A percentile compares a stretch with the other conserved stretches of the same genome.
Conservation (phyloP, 2,888 invertebrate genomes). For the Polydrusus tereticollis region DNA sequence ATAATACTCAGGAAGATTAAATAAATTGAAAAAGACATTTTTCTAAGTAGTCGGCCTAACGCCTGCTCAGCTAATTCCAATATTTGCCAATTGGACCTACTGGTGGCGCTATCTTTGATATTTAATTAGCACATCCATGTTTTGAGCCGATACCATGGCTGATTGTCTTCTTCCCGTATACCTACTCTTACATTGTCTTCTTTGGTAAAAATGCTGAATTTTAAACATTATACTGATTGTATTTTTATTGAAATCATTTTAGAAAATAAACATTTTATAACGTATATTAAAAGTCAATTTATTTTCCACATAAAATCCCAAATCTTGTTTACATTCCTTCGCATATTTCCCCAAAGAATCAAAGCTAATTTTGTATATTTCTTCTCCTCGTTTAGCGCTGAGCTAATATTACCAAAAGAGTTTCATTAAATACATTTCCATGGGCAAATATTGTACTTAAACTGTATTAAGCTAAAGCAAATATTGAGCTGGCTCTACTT, state of each 20-base stretch:
- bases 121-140: too few relatives aligned
- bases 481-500: slow-evolving; percentile 59
- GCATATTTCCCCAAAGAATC: slow-evolving; percentile 51
- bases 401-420: slow-evolving; percentile 61
- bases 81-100: too few relatives aligned
- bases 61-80: too few relatives aligned
- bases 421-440: slow-evolving; percentile 63
- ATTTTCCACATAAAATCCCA: slow-evolving; percentile 26
- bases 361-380: slow-evolving; percentile 58
- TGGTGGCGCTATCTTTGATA: too few relatives aligned
- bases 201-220: too few relatives aligned
- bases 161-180: too few relatives aligned
- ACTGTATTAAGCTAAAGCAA: slow-evolving; percentile 59
- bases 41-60: too few relatives aligned
- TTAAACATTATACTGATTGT: not conserved
- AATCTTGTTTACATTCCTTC: slow-evolving; percentile 39
- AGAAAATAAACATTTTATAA: slow-evolving; percentile 5
- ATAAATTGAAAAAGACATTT: too few relatives aligned
- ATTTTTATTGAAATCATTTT: not conserved
- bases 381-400: slow-evolving; percentile 54
- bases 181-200: too few relatives aligned
- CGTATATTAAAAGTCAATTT: slow-evolving; percentile 31
- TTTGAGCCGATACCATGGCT: too few relatives aligned
- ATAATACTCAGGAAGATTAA: too few relatives aligned
- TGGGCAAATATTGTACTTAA: slow-evolving; percentile 62